Base-by-base conservation (phyloP, 2,888 invertebrate species). In the Hyalella azteca region DNA sequence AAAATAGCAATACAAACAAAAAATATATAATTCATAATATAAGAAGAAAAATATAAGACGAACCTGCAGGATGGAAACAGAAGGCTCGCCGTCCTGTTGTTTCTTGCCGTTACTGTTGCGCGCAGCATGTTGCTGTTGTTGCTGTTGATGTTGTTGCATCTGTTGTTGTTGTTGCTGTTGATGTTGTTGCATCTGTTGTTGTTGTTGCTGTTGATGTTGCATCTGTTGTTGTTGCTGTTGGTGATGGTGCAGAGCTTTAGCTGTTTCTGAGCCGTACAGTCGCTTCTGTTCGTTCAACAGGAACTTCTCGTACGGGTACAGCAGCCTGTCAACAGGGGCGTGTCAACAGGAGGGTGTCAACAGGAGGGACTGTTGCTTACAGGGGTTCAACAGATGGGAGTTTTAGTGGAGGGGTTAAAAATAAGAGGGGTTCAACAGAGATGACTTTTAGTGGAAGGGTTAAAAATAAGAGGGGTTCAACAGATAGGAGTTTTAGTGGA, bases 61-160 rank as follows among this genome's bases (percentile, higher is more conserved):
- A n/a, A 84, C 84, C 78, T 84, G 84, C 36, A 84, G 73, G 26
- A 84, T 84, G 22, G 84, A 84, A 7, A 84, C 84, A n/a, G 84
- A 84, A 39, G 84, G 82, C 40, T 84, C 84, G 9, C 82, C 82
- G 15, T 81, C 81, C 5, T 79, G 78, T 19, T 60, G 77, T 59
- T 82, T 84, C 48, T 75, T 66, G 41, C 79, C 78, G 22, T 41
- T 73, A 19, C 77, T 41, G 59, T 66, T 80, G 22, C 45, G 45
- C 19, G 78, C 26, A 13, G 78, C 32, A 13, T 32, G 49, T 13
- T 78, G 78, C 39, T 60, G 50, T 11, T 77, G 50, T 11, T 77
- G 77, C 19, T 77, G 26, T 11, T 78, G 78, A 15, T 77, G 77
- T 26, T 45, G 54, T 19, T 36, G 36, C 36, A 54, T 29, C 26